A percentile compares a stretch with the other conserved stretches of the same genome.
Conservation (phyloP, 2,888 invertebrate species). For the Opisthograptis luteolata region DNA sequence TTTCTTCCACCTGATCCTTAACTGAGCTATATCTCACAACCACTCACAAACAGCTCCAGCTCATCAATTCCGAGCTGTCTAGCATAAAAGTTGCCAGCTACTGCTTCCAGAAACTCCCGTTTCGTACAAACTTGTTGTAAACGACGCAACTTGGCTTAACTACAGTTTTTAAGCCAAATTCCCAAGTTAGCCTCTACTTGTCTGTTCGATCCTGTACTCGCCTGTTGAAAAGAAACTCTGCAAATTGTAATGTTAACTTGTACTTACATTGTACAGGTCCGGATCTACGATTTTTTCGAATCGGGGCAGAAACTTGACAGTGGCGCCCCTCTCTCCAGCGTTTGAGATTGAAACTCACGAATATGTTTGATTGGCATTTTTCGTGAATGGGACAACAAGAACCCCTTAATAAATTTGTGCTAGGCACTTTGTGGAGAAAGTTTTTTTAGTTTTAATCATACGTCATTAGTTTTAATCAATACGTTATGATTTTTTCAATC, state of each 20-base stretch:
- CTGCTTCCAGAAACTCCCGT: constrained; percentile 7
- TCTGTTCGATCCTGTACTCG: constrained; percentile 7
- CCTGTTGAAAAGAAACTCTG: background rate
- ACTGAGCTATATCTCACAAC: background rate
- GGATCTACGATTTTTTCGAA: no score
- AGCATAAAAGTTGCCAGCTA: constrained; percentile 5
- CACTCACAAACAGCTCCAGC: background rate
- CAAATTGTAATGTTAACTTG: constrained; percentile 13
- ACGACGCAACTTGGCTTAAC: constrained; percentile 23
- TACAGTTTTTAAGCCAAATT: constrained; percentile 28
- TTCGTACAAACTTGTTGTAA: constrained; percentile 20
- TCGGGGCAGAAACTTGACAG: no score
- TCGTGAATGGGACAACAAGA: no score
- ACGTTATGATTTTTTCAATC: no score
- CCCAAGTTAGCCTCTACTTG: constrained; percentile 11
- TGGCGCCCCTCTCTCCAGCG: no score
- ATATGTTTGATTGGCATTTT: no score
- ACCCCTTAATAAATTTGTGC: no score
- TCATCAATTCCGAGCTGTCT: constrained; percentile 14
- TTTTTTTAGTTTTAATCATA: no score
- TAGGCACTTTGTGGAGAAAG: no score
- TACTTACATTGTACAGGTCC: no score
- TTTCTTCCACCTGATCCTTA: background rate
- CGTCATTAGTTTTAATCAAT: no score
- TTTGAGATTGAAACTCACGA: no score